Base-by-base conservation (phyloP, 2,888 invertebrate genomes). In the Pseudococcus jackbeardsleyi region DNA sequence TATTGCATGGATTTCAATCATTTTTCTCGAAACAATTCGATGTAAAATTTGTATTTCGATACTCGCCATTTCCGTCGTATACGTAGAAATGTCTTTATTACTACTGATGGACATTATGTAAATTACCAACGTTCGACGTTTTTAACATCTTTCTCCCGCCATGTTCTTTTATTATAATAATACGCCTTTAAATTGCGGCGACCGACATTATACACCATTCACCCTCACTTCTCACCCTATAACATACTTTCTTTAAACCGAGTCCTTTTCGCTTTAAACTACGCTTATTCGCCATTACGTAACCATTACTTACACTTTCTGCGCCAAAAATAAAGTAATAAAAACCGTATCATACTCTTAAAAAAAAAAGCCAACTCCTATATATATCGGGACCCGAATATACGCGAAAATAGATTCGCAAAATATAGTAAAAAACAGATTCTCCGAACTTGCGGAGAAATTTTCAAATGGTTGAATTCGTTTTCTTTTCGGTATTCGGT, bases 301-400 rank as follows among this genome's bases (percentile, higher is more conserved):
- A 85, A 85, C 85, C 85, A 85, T 85, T 85, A 85, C 85, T 85
- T 85, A 85, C 85, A 85, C 85, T 85, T 85, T 85, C 59, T 59
- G 85, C 85, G 85, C 85, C 85, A 85, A 85, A 85, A 85, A 85
- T 85, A 59, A 85, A 85, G 85, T 85, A 85, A 85, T 85, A 85
- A 85, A 85, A 85, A 85, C 85, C 59, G 59, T 59, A 59, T 42
- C 42, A 42, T 46, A 82, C 82, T 82, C 82, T 42, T 48, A 19
- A 33, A 82, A 84, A 84, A 84, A 84, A 26, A 54, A 48, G 46
- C 84, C 26, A 50, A 84, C 48, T 84, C 48, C 50, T 42, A 84
- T 26, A 84, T 26, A 33, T 33, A 84, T 50, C 59, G 59, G 39
- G 59, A 11, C 79, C 77, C 42, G 42, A 46, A 39, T 42, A 79